Percentiles rank a stretch among this genome's conserved stretches.
phyloP scores from a whole-genome alignment of 2,888 invertebrate species.

The Monoplex corrugatus region DNA sequence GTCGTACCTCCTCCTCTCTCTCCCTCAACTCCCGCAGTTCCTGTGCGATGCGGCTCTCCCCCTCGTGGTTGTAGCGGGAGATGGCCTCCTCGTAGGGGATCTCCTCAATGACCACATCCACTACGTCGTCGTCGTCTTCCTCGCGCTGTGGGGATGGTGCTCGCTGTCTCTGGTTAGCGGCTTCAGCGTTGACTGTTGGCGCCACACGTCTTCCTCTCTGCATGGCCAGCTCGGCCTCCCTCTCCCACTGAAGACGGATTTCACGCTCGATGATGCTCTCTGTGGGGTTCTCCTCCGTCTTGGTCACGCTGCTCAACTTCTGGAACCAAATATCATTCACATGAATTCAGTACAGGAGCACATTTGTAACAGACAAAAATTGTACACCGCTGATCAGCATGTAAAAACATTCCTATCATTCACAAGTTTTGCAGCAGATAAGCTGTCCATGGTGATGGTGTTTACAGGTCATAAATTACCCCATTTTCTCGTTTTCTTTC shows the following conservation, averaged over 20 bases:
- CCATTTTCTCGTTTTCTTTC: too few relatives aligned
- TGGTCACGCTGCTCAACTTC: constrained; percentile 34
- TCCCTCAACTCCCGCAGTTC: constrained; percentile 83
- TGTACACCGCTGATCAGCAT: too few relatives aligned
- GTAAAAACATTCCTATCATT: too few relatives aligned
- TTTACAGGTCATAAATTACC: too few relatives aligned
- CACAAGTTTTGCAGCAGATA: too few relatives aligned
- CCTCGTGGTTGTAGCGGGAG: constrained; percentile 70
- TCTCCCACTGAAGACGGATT: constrained; percentile 75
- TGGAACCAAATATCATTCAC: constrained; percentile 27
- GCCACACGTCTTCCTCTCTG: constrained; percentile 52
- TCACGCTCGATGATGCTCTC: constrained; percentile 78
- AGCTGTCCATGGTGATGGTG: too few relatives aligned
- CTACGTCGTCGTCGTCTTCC: constrained; percentile 48
- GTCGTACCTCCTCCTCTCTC: constrained; percentile 83
- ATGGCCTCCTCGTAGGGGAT: constrained; percentile 72
- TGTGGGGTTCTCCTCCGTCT: constrained; percentile 65
- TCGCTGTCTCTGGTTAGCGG: constrained; percentile 5
- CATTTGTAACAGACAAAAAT: too few relatives aligned
- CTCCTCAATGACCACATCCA: constrained; percentile 33
- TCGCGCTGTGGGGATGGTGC: constrained; percentile 26
- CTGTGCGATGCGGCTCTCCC: constrained; percentile 81
- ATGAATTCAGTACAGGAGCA: too few relatives aligned
- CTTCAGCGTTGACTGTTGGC: constrained; percentile 51
- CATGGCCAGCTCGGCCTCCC: constrained; percentile 70